phyloP scores from a whole-genome alignment of 2,888 invertebrate species.

The Cinara cedri region DNA sequence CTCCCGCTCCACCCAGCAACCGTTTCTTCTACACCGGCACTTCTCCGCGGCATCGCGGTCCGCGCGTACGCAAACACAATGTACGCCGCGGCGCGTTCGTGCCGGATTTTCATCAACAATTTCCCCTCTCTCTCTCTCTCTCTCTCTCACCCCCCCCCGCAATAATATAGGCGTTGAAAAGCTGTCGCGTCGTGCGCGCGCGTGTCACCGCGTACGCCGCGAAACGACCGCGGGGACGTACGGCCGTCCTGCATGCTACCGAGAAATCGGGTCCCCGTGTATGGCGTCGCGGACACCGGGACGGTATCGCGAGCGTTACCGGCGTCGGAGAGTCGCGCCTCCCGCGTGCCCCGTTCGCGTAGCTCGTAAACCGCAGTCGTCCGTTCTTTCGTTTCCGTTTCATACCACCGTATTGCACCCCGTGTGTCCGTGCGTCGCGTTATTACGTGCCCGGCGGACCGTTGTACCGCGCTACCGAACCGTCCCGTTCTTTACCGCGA shows the following conservation, averaged over 20 bases:
- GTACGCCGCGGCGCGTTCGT: background rate
- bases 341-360: too few species aligned
- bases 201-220: background rate
- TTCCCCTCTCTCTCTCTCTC: background rate
- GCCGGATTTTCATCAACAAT: background rate
- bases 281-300: conserved; percentile 10
- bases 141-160: background rate
- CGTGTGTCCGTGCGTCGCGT: too few species aligned
- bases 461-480: background rate
- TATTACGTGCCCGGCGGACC: background rate
- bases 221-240: background rate
- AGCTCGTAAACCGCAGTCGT: too few species aligned
- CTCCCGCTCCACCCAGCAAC: too few species aligned
- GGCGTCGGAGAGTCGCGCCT: background rate
- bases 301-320: conserved; percentile 6
- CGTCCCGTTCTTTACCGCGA: background rate
- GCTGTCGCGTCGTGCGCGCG: background rate
- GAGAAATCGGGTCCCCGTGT: conserved; percentile 26
- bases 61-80: background rate
- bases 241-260: conserved; percentile 12
- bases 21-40: too few species aligned
- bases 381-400: too few species aligned
- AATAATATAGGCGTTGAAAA: conserved; percentile 29
- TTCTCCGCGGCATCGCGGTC: too few species aligned
- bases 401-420: too few species aligned